These are phyloP conservation scores for Tetrapedia diversipes DNA, from an alignment of 2,888 invertebrate genomes.

Conservation along the genomic window DNA sequence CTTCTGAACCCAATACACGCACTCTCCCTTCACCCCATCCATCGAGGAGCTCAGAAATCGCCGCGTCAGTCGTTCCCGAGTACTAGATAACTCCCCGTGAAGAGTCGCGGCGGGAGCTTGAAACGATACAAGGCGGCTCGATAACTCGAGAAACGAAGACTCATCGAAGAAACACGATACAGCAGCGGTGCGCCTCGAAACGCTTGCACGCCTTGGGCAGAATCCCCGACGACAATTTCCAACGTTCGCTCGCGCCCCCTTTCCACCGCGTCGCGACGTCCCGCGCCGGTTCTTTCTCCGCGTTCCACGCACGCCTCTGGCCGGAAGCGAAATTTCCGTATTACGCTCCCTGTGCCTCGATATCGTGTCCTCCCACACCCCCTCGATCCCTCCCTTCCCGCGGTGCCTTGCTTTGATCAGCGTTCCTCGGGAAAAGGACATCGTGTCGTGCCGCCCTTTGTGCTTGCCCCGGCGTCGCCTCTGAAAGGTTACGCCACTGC, in stretches of 20 bases:
- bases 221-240: slow-evolving; percentile 75
- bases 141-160: not conserved
- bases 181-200: slow-evolving; percentile 57
- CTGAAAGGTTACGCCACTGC: slow-evolving; percentile 37
- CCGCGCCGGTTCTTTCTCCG: too few species aligned
- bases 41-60: slow-evolving; percentile 38
- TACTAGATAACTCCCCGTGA: slow-evolving; percentile 55
- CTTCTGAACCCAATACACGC: not conserved
- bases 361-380: too few species aligned
- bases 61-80: slow-evolving; percentile 55
- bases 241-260: slow-evolving; percentile 33
- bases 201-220: slow-evolving; percentile 72
- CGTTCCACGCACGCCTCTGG: slow-evolving; percentile 65
- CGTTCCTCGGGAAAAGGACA: slow-evolving; percentile 60
- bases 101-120: slow-evolving; percentile 18
- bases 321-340: slow-evolving; percentile 73
- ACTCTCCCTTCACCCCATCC: too few species aligned
- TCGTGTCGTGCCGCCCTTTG: slow-evolving; percentile 53
- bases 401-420: slow-evolving; percentile 66
- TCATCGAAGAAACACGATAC: slow-evolving; percentile 5
- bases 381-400: slow-evolving; percentile 1
- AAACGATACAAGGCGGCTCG: too few species aligned
- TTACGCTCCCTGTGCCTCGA: slow-evolving; percentile 62
- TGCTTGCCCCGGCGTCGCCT: slow-evolving; percentile 17
- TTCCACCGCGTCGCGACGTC: slow-evolving; percentile 19